Evolutionary conservation across 1,140 invertebrate species (phyloP).

Genomic region (Chlorops oryzae): DNA sequence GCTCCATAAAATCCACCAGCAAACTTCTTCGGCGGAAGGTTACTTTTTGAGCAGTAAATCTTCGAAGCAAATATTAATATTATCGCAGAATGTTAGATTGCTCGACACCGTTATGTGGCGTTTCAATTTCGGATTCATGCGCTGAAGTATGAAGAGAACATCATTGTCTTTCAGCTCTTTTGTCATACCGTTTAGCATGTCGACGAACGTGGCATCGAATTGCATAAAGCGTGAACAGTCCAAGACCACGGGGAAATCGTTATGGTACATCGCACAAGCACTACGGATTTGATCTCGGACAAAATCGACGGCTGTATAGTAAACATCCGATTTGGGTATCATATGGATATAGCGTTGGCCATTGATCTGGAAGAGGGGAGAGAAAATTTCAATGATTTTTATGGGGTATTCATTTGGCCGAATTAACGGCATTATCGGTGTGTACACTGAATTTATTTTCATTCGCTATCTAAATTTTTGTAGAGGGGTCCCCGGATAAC

Average conservation of each 20-base stretch:
- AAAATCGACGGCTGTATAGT: slow-evolving; percentile 60
- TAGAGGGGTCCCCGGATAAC: no score
- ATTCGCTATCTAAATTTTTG: no score
- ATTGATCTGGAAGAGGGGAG: slow-evolving; percentile 20
- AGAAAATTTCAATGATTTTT: neutral
- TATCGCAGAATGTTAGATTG: no score
- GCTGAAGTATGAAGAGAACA: slow-evolving; percentile 29
- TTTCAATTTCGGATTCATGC: slow-evolving; percentile 31
- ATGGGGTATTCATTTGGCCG: neutral
- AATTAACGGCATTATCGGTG: no score
- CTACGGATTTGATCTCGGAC: slow-evolving; percentile 51
- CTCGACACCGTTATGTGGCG: no score
- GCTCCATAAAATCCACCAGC: no score
- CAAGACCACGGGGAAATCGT: slow-evolving; percentile 53
- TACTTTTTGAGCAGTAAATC: no score
- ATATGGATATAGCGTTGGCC: slow-evolving; percentile 51
- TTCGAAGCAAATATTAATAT: no score
- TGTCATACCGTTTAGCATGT: slow-evolving; percentile 48
- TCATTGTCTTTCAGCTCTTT: slow-evolving; percentile 32
- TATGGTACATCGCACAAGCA: slow-evolving; percentile 40
- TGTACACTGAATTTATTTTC: no score
- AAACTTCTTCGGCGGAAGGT: no score
- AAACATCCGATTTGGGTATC: slow-evolving; percentile 57
- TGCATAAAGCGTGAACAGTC: slow-evolving; percentile 56
- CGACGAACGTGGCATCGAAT: slow-evolving; percentile 59